phyloP scores from a whole-genome alignment of 1,140 invertebrate species.

The Cydia amplana region DNA sequence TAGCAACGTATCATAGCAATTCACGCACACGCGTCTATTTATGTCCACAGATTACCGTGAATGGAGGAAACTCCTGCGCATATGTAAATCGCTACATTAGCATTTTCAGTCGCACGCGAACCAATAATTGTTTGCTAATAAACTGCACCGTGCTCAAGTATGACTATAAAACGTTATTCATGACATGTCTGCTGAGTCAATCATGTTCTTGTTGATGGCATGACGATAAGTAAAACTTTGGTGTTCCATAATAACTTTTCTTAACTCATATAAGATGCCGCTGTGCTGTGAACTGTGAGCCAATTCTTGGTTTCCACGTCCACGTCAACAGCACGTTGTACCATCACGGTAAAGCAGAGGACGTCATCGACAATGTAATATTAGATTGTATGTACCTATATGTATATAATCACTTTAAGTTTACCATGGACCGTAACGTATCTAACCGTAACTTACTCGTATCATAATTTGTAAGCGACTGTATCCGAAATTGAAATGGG shows the following conservation, averaged over 20 bases:
- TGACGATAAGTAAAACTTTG: neutral
- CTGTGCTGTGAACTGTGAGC: neutral
- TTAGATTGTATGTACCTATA: too few relatives aligned
- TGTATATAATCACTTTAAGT: too few relatives aligned
- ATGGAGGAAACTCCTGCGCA: constrained; percentile 24
- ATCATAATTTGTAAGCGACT: too few relatives aligned
- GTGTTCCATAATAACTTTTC: neutral
- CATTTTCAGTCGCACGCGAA: constrained; percentile 26
- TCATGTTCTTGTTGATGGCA: neutral
- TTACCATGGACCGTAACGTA: too few relatives aligned
- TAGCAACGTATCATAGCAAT: constrained; percentile 2
- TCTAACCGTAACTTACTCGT: too few relatives aligned
- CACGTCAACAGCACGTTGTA: too few relatives aligned
- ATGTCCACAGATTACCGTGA: constrained; percentile 9
- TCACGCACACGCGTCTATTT: constrained; percentile 9
- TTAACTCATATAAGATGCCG: neutral
- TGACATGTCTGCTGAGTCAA: constrained; percentile 16
- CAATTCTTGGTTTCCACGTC: neutral
- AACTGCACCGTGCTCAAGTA: neutral
- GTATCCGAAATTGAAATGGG: neutral
- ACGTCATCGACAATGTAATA: too few relatives aligned
- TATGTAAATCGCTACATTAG: constrained; percentile 16
- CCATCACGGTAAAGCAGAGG: too few relatives aligned
- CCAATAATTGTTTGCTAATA: neutral
- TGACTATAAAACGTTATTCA: neutral